phyloP scores from a whole-genome alignment of 2,113 vertebrate genomes.

The Aramus guarauna region DNA sequence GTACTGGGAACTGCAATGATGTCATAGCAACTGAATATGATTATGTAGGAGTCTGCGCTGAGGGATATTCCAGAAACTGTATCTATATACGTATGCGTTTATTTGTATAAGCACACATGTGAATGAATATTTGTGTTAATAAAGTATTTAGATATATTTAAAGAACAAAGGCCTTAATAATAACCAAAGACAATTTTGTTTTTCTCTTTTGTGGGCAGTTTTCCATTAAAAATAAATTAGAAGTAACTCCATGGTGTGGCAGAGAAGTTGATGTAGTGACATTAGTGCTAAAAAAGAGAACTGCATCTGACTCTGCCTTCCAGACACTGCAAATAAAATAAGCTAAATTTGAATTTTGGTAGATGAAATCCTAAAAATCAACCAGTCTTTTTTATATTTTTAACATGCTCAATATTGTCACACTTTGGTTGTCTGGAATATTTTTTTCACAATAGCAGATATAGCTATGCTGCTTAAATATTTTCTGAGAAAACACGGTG shows the following conservation, averaged over 20 bases:
- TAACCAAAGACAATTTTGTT: background rate
- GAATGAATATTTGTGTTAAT: background rate
- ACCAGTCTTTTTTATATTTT: background rate
- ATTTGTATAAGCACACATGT: accelerated
- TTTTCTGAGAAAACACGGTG: background rate
- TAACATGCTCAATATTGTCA: background rate
- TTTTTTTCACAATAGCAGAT: background rate
- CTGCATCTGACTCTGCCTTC: conserved; percentile 3
- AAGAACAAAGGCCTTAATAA: background rate
- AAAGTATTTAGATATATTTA: background rate
- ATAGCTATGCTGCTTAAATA: background rate
- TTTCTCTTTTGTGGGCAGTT: background rate
- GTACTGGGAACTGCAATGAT: conserved; percentile 47
- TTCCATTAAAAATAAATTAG: background rate
- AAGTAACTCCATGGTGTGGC: background rate
- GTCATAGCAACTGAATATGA: conserved; percentile 62
- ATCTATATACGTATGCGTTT: background rate
- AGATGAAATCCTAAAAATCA: background rate
- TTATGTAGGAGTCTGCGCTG: conserved; percentile 32
- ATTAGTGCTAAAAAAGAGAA: conserved; percentile 16
- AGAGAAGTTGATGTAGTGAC: conserved; percentile 29
- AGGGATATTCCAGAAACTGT: conserved; percentile 50
- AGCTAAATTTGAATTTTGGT: conserved; percentile 7
- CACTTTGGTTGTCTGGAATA: background rate
- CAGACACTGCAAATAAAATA: conserved; percentile 16